Percentiles rank a stretch among this genome's conserved stretches.
Conservation (phyloP, 2,113 vertebrate genomes). For the Hydrochoerus hydrochaeris region DNA sequence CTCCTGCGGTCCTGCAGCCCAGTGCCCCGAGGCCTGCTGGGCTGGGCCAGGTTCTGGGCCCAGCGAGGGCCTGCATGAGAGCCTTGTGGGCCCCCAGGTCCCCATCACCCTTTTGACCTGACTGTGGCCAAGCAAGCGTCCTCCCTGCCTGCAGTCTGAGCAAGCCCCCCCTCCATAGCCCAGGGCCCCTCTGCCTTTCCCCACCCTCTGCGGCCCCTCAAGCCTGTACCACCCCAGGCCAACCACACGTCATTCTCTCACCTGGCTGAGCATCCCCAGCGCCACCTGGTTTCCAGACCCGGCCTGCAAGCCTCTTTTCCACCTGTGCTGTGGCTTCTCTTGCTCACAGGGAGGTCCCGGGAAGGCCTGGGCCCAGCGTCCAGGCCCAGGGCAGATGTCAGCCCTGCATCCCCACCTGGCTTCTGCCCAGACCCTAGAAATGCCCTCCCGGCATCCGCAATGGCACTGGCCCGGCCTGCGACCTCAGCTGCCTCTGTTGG, state of each 20-base stretch:
- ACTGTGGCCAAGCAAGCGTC: background rate
- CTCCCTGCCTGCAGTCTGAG: accelerated
- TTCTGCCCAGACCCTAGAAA: background rate
- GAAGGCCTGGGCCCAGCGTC: background rate
- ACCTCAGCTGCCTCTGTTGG: accelerated
- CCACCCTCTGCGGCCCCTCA: background rate
- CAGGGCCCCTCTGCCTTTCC: background rate
- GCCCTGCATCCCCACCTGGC: background rate
- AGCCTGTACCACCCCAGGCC: background rate
- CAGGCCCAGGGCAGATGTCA: background rate
- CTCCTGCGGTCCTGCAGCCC: background rate
- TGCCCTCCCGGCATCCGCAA: background rate
- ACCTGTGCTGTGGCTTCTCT: background rate
- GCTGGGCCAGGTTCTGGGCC: background rate
- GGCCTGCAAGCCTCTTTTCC: background rate
- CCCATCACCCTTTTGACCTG: background rate
- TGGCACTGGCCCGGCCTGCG: background rate
- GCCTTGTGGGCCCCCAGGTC: background rate
- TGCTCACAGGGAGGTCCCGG: accelerated
- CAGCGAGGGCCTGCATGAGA: background rate
- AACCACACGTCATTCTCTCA: background rate
- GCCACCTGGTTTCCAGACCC: background rate
- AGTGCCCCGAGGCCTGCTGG: background rate
- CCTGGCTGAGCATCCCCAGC: background rate
- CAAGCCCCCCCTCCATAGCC: accelerated